Evolutionary conservation across 2,797 vertebrate genomes (phyloP).

Genomic region (Odontamblyopus lacepedii): DNA sequence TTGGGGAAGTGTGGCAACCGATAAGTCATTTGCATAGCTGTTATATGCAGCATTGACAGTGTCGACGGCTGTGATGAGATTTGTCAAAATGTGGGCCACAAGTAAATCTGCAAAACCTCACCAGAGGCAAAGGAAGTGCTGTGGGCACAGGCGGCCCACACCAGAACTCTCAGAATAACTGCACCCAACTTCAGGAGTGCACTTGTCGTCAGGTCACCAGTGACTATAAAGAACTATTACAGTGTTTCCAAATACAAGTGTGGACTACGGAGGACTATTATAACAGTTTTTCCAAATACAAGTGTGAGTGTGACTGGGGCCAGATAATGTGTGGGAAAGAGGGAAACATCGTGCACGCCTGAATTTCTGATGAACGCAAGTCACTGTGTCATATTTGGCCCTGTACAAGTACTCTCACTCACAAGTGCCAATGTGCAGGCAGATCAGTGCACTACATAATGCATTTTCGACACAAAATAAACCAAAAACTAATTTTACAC

Average conservation of each 20-base stretch:
- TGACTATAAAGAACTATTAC: constrained; percentile 24
- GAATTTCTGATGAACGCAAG: constrained; percentile 3
- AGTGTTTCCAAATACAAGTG: constrained; percentile 48
- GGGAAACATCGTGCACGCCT: constrained; percentile 11
- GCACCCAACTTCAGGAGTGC: constrained; percentile 10
- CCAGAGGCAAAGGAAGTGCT: constrained; percentile 41
- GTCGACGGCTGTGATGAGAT: constrained; percentile 74
- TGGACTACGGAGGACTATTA: constrained; percentile 16
- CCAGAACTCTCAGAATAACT: constrained; percentile 15
- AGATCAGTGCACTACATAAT: constrained; percentile 3
- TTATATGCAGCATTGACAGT: constrained; percentile 64
- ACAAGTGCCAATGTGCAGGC: not conserved
- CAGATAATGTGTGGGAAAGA: constrained; percentile 33
- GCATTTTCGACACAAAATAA: not conserved
- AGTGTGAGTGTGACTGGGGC: constrained; percentile 37
- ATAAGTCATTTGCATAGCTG: constrained; percentile 71
- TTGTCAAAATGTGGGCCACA: constrained; percentile 72
- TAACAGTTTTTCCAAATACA: constrained; percentile 44
- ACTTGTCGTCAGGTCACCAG: constrained; percentile 24
- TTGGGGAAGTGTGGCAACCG: constrained; percentile 53
- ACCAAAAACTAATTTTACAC: constrained; percentile 2
- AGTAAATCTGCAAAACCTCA: constrained; percentile 54
- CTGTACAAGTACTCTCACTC: not conserved
- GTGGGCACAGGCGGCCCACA: constrained; percentile 32
- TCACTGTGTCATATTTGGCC: not conserved